Evolutionary conservation across 2,113 vertebrate genomes (phyloP).

Genomic region (Lasiurus cinereus): DNA sequence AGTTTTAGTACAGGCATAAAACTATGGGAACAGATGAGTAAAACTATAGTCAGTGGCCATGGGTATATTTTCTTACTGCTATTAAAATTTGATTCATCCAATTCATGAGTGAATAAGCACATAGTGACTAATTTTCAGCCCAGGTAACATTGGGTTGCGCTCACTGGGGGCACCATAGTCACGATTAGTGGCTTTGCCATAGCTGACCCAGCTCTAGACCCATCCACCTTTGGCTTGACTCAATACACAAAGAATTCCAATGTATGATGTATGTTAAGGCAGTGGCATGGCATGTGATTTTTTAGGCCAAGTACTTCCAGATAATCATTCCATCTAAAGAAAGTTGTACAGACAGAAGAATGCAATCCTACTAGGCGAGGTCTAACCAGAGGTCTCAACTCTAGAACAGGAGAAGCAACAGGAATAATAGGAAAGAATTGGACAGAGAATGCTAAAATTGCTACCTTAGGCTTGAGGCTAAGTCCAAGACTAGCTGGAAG

Average conservation of each 20-base stretch:
- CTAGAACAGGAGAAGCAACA: background rate
- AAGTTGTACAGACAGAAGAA: background rate
- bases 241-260: background rate
- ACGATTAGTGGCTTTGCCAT: background rate
- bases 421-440: background rate
- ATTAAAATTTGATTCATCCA: background rate
- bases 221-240: background rate
- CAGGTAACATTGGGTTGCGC: background rate
- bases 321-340: background rate
- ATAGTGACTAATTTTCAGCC: background rate
- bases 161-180: background rate
- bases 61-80: background rate
- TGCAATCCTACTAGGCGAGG: background rate
- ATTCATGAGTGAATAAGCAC: conserved; percentile 14
- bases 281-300: background rate
- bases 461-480: background rate
- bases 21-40: background rate
- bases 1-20: background rate
- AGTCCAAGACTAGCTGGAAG: background rate
- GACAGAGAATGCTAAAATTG: background rate
- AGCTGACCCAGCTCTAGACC: background rate
- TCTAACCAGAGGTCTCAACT: background rate
- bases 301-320: background rate
- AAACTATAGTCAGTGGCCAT: background rate
- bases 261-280: background rate